These are phyloP conservation scores for Helarctos malayanus DNA, from an alignment of 2,797 vertebrate species.

Conservation along the genomic window DNA sequence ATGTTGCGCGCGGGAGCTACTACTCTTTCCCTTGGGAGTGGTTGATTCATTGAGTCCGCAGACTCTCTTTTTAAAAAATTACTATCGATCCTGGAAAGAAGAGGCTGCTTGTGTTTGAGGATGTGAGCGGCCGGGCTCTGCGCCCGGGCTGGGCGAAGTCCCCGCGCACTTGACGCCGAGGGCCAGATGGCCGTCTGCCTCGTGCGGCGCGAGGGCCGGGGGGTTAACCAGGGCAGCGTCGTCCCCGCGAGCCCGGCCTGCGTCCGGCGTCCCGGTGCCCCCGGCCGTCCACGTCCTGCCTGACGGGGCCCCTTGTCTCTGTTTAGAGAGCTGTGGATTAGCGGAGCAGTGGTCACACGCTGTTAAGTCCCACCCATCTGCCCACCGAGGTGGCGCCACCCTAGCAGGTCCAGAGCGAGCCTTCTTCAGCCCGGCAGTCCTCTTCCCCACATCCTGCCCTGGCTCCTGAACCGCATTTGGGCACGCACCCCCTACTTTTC, in stretches of 20 bases:
- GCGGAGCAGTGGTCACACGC: background rate
- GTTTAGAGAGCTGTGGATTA: background rate
- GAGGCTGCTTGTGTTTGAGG: background rate
- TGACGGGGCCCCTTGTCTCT: background rate
- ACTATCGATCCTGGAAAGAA: slow-evolving; percentile 63
- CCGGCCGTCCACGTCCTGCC: background rate
- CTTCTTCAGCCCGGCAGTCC: background rate
- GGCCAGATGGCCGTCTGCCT: background rate
- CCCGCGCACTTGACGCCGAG: background rate
- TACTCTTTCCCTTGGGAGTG: background rate
- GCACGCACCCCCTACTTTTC: too few species aligned
- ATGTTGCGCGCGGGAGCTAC: slow-evolving; percentile 45
- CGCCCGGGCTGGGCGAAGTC: background rate
- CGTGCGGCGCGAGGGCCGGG: background rate
- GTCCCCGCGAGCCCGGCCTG: background rate
- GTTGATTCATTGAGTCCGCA: slow-evolving; percentile 52
- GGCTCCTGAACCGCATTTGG: background rate
- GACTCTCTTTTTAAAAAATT: slow-evolving; percentile 64
- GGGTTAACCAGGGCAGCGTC: background rate
- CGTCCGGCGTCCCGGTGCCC: background rate
- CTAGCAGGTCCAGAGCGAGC: background rate
- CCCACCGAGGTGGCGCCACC: background rate
- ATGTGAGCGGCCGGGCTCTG: background rate
- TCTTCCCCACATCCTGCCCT: rapidly evolving
- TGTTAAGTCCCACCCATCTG: background rate